Evolutionary conservation across 2,113 vertebrate genomes (phyloP), one percentile per base, ranked within the genome.

Genomic region (Boulengeromyrus knoepffleri): DNA sequence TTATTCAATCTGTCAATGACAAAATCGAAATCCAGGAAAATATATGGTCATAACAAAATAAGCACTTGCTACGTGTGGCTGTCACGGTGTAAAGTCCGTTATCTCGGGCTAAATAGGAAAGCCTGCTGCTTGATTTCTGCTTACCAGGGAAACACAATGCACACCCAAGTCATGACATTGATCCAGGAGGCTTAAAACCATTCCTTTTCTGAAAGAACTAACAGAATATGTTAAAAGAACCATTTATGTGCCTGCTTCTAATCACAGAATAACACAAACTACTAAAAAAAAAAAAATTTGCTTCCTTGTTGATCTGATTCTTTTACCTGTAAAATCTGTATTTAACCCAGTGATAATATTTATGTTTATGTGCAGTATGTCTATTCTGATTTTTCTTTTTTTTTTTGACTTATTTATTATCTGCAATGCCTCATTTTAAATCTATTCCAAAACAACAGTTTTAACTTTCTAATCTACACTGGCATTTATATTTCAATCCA

Each of bases 251-350:
- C 13, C 2, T 42, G 74, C 31, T 80, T 31, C 31, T n/a, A 50
- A 47, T 49, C 45, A 50, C 84, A 21, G 27, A n/a, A 56, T 36
- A 56, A 87, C 13, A 53, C n/a, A 36, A 87, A 31, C 49, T 27
- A 53, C 50, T 2, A 87, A 87, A 31, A n/a, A 87, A 31, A 87
- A 19, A 86, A 36, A 36, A 36, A 36, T 2, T 91, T 88, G 77
- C 80, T 87, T 49, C 52, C 87, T 56, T 87, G 36, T 36, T 49
- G 66, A 80, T 80, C 58, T 42, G 58, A 86, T 90, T 50, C n/a
- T 87, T 88, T 88, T 85, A 58, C 90, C 56, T 90, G 85, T 85
- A 84, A 46, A 36, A 36, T 74, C 66, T 36, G 10, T 17, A 36
- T 74, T 27, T 77, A 77, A 4, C 70, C 13, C 70, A 77, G 70